Base-by-base conservation (phyloP, 2,797 vertebrate species). In the Pangasius sanitwongsei region DNA sequence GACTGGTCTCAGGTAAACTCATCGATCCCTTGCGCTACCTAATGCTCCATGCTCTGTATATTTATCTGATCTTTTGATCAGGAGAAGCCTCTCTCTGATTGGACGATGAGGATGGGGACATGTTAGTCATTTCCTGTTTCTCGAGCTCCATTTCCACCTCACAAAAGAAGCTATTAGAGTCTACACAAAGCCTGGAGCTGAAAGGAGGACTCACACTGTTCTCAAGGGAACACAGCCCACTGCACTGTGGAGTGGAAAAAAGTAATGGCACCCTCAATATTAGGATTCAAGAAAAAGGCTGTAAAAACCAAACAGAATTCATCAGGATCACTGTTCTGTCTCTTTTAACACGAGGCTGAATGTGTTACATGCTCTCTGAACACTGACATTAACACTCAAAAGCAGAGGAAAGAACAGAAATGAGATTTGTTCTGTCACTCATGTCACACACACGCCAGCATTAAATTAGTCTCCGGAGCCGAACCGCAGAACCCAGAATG, bases 111-210 rank as follows among this genome's bases (percentile, higher is more conserved):
- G 28, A 31, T 5, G 53, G 37, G 37, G 11, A 59, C 81, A 7
- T 37, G 1, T 75, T 61, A 31, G 69, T 77, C 57, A 77, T 86
- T 86, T 86, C 72, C 85, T 86, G 85, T 50, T 77, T 48, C 74
- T 20, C 41, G 0, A 85, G 87, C 74, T 83, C 15, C 37, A 75
- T 88, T 63, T 75, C 63, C 55, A 88, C 50, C 23, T 65, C 84
- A 91, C 65, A 91, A 88, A 91, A 87, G 44, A 89, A 91, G 61
- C 87, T 3, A 88, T 91, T 81, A 89, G 84, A 72, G 81, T 67
- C 75, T 44, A 83, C 59, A 28, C 75, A 83, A 50, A 81, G 70
- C 77, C 28, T 34, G 48, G 34, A 23, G 70, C 34, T 91, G 55
- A 88, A 87, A 87, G 82, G 86, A 53, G 37, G 75, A 37, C 70